Base-by-base conservation (phyloP, 2,113 vertebrate species). In the Sebastes schlegelii region DNA sequence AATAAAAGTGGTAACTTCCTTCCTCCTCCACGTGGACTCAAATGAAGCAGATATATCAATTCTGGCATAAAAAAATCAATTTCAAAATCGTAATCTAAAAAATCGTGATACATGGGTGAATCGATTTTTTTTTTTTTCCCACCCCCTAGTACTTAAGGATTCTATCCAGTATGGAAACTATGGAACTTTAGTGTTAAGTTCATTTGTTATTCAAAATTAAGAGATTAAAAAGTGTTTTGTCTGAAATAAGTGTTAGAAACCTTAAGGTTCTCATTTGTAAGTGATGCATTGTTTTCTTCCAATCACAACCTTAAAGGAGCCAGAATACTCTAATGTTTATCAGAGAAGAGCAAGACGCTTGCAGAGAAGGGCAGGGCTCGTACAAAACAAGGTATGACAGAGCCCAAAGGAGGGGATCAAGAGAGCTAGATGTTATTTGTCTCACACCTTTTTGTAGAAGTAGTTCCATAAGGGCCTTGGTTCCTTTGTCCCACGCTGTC, bases 281-380 rank as follows among this genome's bases (percentile, higher is more conserved):
- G 90, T 95, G 91, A 95, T 86, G 66, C 88, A 86, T 91, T 96
- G 92, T 96, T 95, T 92, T 95, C 88, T 95, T 93, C 88, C 88
- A 92, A 96, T 89, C 89, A 93, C 85, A 69, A 92, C 92, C 92
- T 89, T 84, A 93, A 96, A 96, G 95, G 95, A 96, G 94, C 95
- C 95, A 94, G 93, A 96, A 96, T 95, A 95, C 95, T 93, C 95
- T 96, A 93, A 95, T 96, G 95, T 96, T 95, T 95, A 95, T 96
- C 88, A 95, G 95, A 95, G 95, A 95, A 64, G 95, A 96, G 90
- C 95, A 93, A 86, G 95, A 95, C 91, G 92, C 92, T 90, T 96
- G 94, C 95, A 95, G 95, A 95, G 95, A 96, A 87, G 95, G 95
- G 93, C 95, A 96, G 95, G 95, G 95, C 93, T 95, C 95, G 42